Evolutionary conservation across 2,797 vertebrate species (phyloP), one percentile per base, ranked within the genome.

Genomic region (Acomys russatus): DNA sequence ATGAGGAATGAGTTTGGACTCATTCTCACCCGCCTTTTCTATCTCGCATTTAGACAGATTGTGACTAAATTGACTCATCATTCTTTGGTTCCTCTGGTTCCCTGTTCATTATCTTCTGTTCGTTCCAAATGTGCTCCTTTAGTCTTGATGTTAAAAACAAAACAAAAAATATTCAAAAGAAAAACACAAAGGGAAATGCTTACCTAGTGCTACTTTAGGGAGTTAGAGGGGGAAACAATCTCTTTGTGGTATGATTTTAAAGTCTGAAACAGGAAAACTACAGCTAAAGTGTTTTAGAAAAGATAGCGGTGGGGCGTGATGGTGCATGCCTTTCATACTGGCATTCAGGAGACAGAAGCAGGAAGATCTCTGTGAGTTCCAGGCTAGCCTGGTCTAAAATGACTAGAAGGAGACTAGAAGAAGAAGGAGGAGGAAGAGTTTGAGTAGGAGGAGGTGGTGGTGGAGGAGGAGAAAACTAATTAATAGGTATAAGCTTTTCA

Each of bases 111-210:
- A 66, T 95, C 3, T 59, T 83, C 30, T 54, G 9, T 68, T 86
- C 70, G n/a, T 94, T 86, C 3, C 3, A 88, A 89, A 82, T 96
- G 12, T 33, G 78, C 74, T 90, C 30, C 44, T n/a, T 93, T 84
- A 82, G 10, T 82, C 9, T 38, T 25, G 64, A 14, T 10, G 76
- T 86, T 23, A 64, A 49, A 70, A 51, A 63, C 11, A 35, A 80
- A 82, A 12, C 23, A 28, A 35, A 38, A 71, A 73, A 54, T 15
- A 28, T 25, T 66, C 35, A 38, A 76, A 25, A 25, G 38, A 80
- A 12, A 18, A 23, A 49, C 49, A 82, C 51, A 15, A 9, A 22
- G 44, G 76, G 90, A 56, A 56, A 12, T 92, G 4, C 17, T 83
- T 56, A 59, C 38, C 25, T 76, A 76, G 6, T 76, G 28, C 28